Evolutionary conservation across 2,888 invertebrate species (phyloP).

Genomic region (Oligia fasciuncula): DNA sequence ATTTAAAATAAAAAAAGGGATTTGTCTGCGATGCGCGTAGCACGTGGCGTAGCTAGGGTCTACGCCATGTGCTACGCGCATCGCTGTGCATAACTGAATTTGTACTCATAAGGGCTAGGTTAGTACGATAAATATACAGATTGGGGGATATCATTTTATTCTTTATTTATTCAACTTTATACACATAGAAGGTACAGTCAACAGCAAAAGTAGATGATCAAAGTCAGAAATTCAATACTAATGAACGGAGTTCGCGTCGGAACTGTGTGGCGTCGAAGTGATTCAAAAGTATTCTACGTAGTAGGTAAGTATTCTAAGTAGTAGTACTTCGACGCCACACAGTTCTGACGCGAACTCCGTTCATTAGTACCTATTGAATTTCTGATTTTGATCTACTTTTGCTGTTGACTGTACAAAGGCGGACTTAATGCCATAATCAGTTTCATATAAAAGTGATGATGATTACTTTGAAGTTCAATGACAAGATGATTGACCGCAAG

Average conservation of each 20-base stretch:
- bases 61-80: not conserved
- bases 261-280: no score
- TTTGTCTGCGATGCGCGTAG: not conserved
- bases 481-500: constrained; percentile 24
- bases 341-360: no score
- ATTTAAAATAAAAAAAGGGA: no score
- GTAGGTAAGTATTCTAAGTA: no score
- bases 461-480: constrained; percentile 5
- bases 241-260: no score
- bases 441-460: not conserved
- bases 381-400: no score
- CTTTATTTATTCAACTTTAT: not conserved
- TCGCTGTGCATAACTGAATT: not conserved
- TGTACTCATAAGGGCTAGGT: not conserved
- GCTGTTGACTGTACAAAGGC: not conserved
- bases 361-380: no score
- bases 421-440: not conserved
- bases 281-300: no score
- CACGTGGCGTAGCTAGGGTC: not conserved
- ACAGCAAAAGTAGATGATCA: no score
- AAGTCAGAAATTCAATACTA: no score
- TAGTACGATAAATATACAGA: not conserved
- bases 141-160: not conserved
- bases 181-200: not conserved
- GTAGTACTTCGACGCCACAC: no score